phyloP scores from a whole-genome alignment of 2,797 vertebrate species.

The Xenopus petersii region DNA sequence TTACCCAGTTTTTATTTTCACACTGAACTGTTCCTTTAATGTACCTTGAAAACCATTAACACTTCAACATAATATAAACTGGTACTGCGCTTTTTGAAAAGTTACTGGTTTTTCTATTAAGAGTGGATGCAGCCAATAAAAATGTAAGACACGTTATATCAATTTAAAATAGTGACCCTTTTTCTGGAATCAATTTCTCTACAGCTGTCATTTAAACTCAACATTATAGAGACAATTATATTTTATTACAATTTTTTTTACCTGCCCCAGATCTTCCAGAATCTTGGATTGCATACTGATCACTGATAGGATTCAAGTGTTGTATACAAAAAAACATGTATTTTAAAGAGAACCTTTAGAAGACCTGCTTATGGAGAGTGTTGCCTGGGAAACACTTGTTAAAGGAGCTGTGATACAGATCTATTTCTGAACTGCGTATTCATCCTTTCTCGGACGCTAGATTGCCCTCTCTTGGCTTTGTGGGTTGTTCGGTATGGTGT shows the following conservation, averaged over 20 bases:
- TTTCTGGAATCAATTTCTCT: too few relatives aligned
- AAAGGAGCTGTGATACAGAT: slow-evolving; percentile 21
- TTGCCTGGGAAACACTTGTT: slow-evolving; percentile 32
- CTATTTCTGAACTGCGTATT: slow-evolving; percentile 10
- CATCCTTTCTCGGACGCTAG: background rate
- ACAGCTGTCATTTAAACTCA: too few relatives aligned
- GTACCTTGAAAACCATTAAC: too few relatives aligned
- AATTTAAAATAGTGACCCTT: too few relatives aligned
- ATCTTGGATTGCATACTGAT: slow-evolving; percentile 23
- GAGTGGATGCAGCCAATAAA: too few relatives aligned
- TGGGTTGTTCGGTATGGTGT: slow-evolving; percentile 1
- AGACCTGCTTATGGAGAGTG: slow-evolving; percentile 11
- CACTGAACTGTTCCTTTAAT: too few relatives aligned
- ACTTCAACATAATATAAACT: too few relatives aligned
- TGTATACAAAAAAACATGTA: slow-evolving; percentile 6
- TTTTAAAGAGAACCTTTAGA: slow-evolving; percentile 15
- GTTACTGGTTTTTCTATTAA: too few relatives aligned
- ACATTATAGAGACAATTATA: background rate
- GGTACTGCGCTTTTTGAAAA: too few relatives aligned
- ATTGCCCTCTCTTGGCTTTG: slow-evolving; percentile 6
- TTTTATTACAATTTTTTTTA: slow-evolving; percentile 17
- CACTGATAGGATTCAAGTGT: background rate
- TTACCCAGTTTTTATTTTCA: too few relatives aligned
- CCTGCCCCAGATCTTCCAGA: background rate
- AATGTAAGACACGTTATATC: too few relatives aligned